Evolutionary conservation across 2,888 invertebrate genomes (phyloP).

Genomic region (Macaria liturata): DNA sequence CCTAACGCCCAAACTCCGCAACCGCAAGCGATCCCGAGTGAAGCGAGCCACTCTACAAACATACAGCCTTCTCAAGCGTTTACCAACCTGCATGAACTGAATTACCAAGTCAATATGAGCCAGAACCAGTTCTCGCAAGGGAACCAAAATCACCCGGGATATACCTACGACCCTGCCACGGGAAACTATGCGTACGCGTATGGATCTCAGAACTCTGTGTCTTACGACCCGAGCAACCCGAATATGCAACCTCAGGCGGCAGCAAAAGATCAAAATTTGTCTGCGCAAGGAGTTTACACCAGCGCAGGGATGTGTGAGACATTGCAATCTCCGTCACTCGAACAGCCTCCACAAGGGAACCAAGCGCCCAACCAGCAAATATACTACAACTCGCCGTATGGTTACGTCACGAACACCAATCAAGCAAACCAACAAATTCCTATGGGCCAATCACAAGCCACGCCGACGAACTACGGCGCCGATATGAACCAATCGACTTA

Average conservation of each 20-base stretch:
- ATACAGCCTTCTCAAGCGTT: constrained; percentile 28
- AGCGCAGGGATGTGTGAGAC: constrained; percentile 74
- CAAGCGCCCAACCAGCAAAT: constrained; percentile 50
- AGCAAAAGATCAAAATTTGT: constrained; percentile 54
- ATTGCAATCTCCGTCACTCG: constrained; percentile 71
- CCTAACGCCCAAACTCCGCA: constrained; percentile 13
- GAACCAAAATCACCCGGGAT: constrained; percentile 84
- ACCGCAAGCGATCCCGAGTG: constrained; percentile 5
- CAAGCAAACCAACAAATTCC: constrained; percentile 48
- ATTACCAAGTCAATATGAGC: constrained; percentile 44
- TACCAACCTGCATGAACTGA: constrained; percentile 38
- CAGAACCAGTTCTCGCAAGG: constrained; percentile 46
- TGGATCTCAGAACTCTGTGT: constrained; percentile 80
- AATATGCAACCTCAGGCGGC: constrained; percentile 49
- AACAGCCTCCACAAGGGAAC: constrained; percentile 46
- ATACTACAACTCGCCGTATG: constrained; percentile 78
- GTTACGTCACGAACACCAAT: constrained; percentile 64
- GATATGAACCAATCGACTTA: constrained; percentile 67
- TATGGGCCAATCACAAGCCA: constrained; percentile 43
- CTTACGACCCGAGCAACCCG: constrained; percentile 38
- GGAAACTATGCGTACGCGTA: constrained; percentile 85
- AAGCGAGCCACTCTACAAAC: constrained; percentile 17
- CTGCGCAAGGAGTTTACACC: constrained; percentile 67
- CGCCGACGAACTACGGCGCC: constrained; percentile 61
- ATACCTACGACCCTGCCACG: constrained; percentile 80